Conservation (phyloP, 2,888 invertebrate genomes). For the Torymus tubicola region DNA sequence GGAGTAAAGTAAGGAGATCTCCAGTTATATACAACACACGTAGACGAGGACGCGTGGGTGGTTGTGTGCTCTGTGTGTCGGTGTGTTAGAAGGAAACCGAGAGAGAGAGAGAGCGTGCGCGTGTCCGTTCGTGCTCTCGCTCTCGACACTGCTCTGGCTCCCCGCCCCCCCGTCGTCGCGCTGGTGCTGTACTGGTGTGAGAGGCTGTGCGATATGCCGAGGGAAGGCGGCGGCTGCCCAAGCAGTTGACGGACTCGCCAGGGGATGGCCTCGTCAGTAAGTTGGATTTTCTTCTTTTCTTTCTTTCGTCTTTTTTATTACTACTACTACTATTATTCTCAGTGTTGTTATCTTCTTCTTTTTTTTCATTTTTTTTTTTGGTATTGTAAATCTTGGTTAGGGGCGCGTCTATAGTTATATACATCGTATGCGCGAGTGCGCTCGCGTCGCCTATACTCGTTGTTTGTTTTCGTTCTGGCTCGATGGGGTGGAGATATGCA, state of each 20-base stretch:
- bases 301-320: too few relatives aligned
- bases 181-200: too few relatives aligned
- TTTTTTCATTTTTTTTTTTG: not conserved
- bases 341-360: not conserved
- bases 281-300: not conserved
- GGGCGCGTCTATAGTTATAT: too few relatives aligned
- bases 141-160: too few relatives aligned
- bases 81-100: not conserved
- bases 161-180: too few relatives aligned
- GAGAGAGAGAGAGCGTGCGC: constrained; percentile 1
- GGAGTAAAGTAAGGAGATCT: too few relatives aligned
- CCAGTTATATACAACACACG: not conserved
- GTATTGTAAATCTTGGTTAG: too few relatives aligned
- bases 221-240: constrained; percentile 18
- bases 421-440: too few relatives aligned
- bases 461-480: constrained; percentile 19
- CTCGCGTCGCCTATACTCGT: not conserved
- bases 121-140: too few relatives aligned
- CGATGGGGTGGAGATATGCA: not conserved
- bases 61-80: not conserved
- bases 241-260: constrained; percentile 35
- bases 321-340: not conserved
- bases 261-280: constrained; percentile 51
- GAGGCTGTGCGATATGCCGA: too few relatives aligned
- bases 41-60: not conserved